phyloP scores from a whole-genome alignment of 2,888 invertebrate species.

The Rhyacophila evoluta region DNA sequence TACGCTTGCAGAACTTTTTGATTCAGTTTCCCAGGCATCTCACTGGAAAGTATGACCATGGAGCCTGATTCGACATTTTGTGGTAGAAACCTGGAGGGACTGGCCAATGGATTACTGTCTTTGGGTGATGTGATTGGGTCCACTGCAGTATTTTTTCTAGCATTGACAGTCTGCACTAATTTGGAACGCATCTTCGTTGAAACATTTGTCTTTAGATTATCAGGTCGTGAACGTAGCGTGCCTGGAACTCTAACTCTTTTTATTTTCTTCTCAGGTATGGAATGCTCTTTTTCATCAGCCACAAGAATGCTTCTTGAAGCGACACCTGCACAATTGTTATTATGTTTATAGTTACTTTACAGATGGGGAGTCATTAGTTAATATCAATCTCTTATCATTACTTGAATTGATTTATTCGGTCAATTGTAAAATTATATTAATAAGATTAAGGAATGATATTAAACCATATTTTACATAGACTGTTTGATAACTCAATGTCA shows the following conservation, averaged over 20 bases:
- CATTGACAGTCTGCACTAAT: not conserved
- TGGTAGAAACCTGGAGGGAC: conserved; percentile 54
- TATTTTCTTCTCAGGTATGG: not conserved
- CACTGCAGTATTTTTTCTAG: not conserved
- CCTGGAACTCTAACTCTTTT: not conserved
- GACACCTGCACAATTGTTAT: too few relatives aligned
- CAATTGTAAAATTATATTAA: too few relatives aligned
- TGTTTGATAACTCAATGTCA: too few relatives aligned
- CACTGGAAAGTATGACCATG: conserved; percentile 65
- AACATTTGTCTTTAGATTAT: conserved; percentile 25
- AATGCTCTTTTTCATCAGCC: not conserved
- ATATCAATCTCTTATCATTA: too few relatives aligned
- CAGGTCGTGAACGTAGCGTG: not conserved
- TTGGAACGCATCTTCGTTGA: not conserved
- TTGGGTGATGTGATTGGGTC: not conserved
- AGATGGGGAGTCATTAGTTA: too few relatives aligned
- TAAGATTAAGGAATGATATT: too few relatives aligned
- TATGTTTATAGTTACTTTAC: too few relatives aligned
- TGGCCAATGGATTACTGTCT: conserved; percentile 37
- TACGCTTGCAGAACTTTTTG: conserved; percentile 65
- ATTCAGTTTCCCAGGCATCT: conserved; percentile 62
- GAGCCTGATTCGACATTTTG: conserved; percentile 65
- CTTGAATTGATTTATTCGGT: too few relatives aligned
- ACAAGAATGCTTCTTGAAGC: not conserved
- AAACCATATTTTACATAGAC: too few relatives aligned